These are phyloP conservation scores for Vidua macroura DNA, from an alignment of 2,113 vertebrate species.

Conservation along the genomic window DNA sequence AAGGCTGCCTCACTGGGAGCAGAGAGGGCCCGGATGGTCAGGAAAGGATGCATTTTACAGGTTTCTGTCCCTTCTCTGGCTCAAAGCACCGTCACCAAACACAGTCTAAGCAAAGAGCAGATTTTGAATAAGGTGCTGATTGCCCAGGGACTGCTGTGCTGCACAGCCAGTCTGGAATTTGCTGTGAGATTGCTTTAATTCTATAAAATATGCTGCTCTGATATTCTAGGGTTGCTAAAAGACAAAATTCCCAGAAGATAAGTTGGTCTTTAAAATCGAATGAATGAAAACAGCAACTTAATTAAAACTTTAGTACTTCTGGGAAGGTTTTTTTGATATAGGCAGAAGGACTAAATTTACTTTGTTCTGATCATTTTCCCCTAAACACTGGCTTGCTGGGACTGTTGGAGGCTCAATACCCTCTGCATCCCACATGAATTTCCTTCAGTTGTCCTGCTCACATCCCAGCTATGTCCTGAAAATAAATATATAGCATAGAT, in stretches of 20 bases:
- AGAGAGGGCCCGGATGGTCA: not conserved
- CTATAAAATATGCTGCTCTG: not conserved
- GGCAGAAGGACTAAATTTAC: not conserved
- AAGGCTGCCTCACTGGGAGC: not conserved
- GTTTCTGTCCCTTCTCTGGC: not conserved
- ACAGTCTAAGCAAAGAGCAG: not conserved
- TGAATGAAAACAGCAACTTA: not conserved
- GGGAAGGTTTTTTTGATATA: not conserved
- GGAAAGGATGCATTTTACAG: not conserved
- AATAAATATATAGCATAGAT: not conserved
- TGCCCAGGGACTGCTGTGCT: not conserved
- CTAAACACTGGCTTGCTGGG: not conserved
- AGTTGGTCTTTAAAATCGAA: not conserved
- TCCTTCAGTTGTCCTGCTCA: not conserved
- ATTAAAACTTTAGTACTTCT: slow-evolving; percentile 25
- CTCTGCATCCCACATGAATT: not conserved
- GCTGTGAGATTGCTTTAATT: not conserved
- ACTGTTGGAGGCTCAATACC: fast-evolving
- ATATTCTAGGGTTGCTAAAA: not conserved
- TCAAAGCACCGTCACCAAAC: not conserved
- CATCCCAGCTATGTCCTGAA: not conserved
- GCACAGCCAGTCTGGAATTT: not conserved
- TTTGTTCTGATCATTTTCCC: not conserved
- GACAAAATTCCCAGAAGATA: not conserved
- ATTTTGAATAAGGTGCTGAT: not conserved